Percentiles rank a stretch among this genome's conserved stretches.
Evolutionary conservation across 2,888 invertebrate genomes (phyloP).

Genomic region (Malachius bipustulatus): DNA sequence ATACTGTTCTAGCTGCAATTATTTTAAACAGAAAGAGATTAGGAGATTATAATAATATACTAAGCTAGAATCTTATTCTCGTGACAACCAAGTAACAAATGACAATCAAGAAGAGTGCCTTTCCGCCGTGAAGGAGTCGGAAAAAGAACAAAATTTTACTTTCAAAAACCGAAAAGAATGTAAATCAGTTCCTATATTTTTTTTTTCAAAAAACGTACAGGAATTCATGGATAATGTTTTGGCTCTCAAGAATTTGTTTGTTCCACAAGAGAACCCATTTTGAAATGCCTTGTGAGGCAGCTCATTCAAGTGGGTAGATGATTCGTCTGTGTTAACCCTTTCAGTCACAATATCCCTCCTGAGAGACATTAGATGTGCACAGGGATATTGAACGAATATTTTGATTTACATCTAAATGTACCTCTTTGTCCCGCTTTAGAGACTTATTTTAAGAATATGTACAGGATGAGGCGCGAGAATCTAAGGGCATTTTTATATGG

Average conservation of each 20-base stretch:
- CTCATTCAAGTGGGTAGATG: constrained; percentile 18
- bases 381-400: too few species aligned
- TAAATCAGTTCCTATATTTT: constrained; percentile 11
- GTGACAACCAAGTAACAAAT: constrained; percentile 3
- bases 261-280: too few species aligned
- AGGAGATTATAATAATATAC: constrained; percentile 22
- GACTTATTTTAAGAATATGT: too few species aligned
- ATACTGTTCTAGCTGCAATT: constrained; percentile 19
- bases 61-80: constrained; percentile 17
- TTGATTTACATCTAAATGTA: too few species aligned
- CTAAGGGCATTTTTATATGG: too few species aligned
- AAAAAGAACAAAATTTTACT: constrained; percentile 18
- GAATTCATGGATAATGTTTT: too few species aligned
- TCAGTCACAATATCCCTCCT: too few species aligned
- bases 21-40: constrained; percentile 21
- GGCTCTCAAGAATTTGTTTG: constrained; percentile 17
- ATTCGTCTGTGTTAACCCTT: constrained; percentile 16
- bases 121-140: constrained; percentile 15
- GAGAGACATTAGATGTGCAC: too few species aligned
- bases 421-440: too few species aligned
- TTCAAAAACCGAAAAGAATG: constrained; percentile 11
- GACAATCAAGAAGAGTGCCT: constrained; percentile 19
- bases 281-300: constrained; percentile 19
- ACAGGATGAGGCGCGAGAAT: too few species aligned
- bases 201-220: too few species aligned